Evolutionary conservation across 1,140 invertebrate genomes (phyloP).

Genomic region (Hypsibius dujardini): DNA sequence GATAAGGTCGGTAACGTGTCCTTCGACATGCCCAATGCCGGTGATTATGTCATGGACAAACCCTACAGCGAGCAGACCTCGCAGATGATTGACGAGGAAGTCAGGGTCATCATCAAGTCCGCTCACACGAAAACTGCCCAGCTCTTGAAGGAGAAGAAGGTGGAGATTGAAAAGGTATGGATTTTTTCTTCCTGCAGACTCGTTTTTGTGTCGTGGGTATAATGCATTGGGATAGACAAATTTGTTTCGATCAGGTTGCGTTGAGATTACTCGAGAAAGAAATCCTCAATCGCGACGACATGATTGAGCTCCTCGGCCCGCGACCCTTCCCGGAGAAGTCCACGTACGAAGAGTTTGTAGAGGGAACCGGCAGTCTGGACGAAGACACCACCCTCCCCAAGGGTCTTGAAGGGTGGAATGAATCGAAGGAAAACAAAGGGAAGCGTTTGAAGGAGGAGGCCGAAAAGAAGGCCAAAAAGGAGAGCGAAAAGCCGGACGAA

Average conservation of each 20-base stretch:
- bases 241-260: constrained; percentile 50
- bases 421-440: constrained; percentile 25
- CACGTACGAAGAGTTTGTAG: constrained; percentile 98
- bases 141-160: constrained; percentile 66
- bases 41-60: constrained; percentile 84
- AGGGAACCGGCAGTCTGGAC: constrained; percentile 91
- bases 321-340: constrained; percentile 96
- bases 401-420: constrained; percentile 87
- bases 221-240: background rate
- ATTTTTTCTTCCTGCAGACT: no score
- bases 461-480: background rate
- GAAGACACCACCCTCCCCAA: constrained; percentile 86
- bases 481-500: no score
- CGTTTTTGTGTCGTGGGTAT: no score
- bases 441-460: background rate
- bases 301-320: constrained; percentile 84
- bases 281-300: constrained; percentile 83
- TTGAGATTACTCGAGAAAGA: constrained; percentile 80
- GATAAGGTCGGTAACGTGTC: constrained; percentile 90
- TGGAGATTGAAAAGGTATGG: constrained; percentile 61
- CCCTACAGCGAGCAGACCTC: constrained; percentile 96
- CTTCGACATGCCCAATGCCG: constrained; percentile 76
- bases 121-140: constrained; percentile 63
- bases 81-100: constrained; percentile 86
- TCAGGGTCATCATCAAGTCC: constrained; percentile 55